Base-by-base conservation (phyloP, 2,888 invertebrate genomes). In the Tenthredo amoena region DNA sequence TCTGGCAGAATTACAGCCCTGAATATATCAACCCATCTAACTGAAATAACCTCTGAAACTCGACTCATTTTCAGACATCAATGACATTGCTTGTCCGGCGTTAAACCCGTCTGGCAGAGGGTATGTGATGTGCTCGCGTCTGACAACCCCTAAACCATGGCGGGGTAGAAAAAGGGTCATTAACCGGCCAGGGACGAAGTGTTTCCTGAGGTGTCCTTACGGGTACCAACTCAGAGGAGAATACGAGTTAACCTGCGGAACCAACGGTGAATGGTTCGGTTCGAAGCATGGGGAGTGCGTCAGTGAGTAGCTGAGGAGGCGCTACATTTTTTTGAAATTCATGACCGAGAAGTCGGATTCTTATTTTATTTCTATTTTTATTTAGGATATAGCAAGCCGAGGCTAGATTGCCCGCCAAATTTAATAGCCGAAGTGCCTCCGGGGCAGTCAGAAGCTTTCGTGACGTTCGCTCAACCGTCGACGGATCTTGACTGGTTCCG, bases 401-500 rank as follows among this genome's bases (percentile, higher is more conserved):
- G 94, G 88, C 93, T 95, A 85, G 93, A 94, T 87, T 95, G 95
- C 88, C 95, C 95, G 2, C 92, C 93, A 68, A 94, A 95, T 87
- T 93, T 95, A 81, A 89, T 91, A 26, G 92, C 94, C 9, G 93
- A 94, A 85, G 87, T 95, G 71, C 91, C 94, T 21, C 93, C 94
- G 6, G 93, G 94, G 76, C 92, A 93, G 87, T 93, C 92, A 86
- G 93, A 93, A 84, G 94, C 94, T 2, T 93, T 94, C 88, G 94
- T 95, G 65, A 93, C 93, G 65, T 94, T 95, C 87, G 94, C 94
- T 79, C 94, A 94, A 86, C 95, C 95, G 5, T 93, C 94, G 86
- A 94, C 95, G 65, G 95, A 95, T 90, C 94, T 95, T 71, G 94
- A 94, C 90, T 95, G 94, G 94, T 92, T 91, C 86, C 94, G 95